Evolutionary conservation across 2,113 vertebrate genomes (phyloP).

Genomic region (Hyaena hyaena): DNA sequence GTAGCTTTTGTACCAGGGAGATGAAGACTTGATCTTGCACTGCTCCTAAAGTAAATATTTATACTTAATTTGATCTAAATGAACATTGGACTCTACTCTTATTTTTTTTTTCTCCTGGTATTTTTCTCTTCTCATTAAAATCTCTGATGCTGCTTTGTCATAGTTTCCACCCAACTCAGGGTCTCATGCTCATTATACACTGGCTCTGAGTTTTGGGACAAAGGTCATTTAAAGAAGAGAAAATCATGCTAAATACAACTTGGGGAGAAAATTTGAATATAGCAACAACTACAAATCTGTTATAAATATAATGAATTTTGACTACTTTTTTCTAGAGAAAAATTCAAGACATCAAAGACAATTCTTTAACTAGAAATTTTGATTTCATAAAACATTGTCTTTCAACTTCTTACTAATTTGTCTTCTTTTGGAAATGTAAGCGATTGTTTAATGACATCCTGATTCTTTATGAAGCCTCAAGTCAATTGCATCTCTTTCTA

Average conservation of each 20-base stretch:
- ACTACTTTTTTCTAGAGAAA: conserved; percentile 56
- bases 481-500: conserved; percentile 53
- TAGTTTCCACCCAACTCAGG: conserved; percentile 57
- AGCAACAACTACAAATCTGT: conserved; percentile 11
- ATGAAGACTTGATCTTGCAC: conserved; percentile 58
- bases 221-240: conserved; percentile 76
- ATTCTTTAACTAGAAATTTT: conserved; percentile 40
- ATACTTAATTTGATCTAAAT: conserved; percentile 67
- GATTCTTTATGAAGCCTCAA: not conserved
- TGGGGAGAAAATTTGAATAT: conserved; percentile 72
- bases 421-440: conserved; percentile 49
- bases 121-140: conserved; percentile 82
- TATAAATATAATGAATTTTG: conserved; percentile 62
- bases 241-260: conserved; percentile 68
- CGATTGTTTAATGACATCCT: conserved; percentile 50
- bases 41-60: conserved; percentile 77
- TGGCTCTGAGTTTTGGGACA: conserved; percentile 71
- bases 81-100: conserved; percentile 47
- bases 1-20: conserved; percentile 19
- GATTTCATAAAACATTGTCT: conserved; percentile 21
- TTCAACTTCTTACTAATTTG: conserved; percentile 47
- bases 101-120: conserved; percentile 20
- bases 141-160: conserved; percentile 65
- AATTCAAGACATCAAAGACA: conserved; percentile 46
- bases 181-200: conserved; percentile 76